These are phyloP conservation scores for Rhopalosiphum padi DNA, from an alignment of 1,140 invertebrate species.

Conservation along the genomic window DNA sequence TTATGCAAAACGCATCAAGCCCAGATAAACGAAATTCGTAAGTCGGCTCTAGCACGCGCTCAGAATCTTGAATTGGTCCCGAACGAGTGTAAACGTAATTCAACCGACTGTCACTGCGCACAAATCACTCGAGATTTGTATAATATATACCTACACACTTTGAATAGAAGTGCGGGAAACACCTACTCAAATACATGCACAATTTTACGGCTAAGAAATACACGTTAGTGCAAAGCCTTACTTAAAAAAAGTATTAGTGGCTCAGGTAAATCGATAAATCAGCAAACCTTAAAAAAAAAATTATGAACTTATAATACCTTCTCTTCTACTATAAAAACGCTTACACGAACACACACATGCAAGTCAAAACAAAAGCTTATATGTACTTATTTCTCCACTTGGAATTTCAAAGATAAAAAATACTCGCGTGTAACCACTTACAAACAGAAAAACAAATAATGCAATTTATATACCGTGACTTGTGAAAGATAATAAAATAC, in stretches of 20 bases:
- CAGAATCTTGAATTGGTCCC: background rate
- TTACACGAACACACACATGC: background rate
- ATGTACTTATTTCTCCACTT: background rate
- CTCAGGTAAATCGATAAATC: background rate
- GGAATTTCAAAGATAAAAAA: background rate
- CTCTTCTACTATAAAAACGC: background rate
- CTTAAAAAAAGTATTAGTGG: background rate
- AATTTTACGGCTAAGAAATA: background rate
- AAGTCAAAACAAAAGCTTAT: background rate
- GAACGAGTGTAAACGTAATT: constrained; percentile 10
- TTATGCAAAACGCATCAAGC: constrained; percentile 38
- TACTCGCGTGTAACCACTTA: background rate
- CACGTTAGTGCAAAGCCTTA: background rate
- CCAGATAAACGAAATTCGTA: background rate
- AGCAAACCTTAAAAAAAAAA: background rate
- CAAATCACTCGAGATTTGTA: background rate
- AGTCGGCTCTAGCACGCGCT: background rate
- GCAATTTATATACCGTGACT: background rate
- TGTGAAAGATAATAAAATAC: background rate
- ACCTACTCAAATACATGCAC: background rate
- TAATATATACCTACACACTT: background rate
- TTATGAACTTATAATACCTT: background rate
- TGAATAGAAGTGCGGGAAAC: background rate
- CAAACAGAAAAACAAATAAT: background rate
- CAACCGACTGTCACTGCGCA: background rate